A percentile compares a stretch with the other conserved stretches of the same genome.
Conservation (phyloP, 2,888 invertebrate species). For the Drosophila nigricruria region DNA sequence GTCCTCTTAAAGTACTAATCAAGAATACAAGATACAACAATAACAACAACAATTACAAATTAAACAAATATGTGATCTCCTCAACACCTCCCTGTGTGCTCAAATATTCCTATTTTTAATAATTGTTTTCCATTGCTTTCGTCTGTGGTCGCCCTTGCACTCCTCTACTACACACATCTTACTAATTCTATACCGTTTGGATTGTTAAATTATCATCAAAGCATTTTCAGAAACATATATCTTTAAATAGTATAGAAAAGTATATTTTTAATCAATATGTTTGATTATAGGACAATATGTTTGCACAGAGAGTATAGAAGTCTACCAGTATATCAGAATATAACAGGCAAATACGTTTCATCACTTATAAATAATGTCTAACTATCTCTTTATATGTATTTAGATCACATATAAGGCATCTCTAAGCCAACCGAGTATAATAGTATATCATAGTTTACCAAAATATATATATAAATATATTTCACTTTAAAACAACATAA, state of each 20-base stretch:
- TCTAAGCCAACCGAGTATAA: neutral
- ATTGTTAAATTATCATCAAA: slow-evolving; percentile 16
- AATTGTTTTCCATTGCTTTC: slow-evolving; percentile 30
- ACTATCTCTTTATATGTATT: neutral
- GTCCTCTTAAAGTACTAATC: slow-evolving; percentile 12
- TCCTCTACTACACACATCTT: slow-evolving; percentile 18
- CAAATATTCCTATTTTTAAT: slow-evolving; percentile 31
- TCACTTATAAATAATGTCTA: neutral
- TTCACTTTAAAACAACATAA: too few relatives aligned
- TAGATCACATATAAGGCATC: neutral
- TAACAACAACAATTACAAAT: neutral
- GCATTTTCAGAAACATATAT: slow-evolving; percentile 4
- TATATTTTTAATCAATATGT: neutral
- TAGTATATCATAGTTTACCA: neutral
- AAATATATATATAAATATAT: too few relatives aligned
- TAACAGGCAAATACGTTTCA: too few relatives aligned
- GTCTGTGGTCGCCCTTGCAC: slow-evolving; percentile 46
- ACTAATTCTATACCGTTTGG: slow-evolving; percentile 26
- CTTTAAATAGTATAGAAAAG: neutral
- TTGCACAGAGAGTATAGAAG: neutral
- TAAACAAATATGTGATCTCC: slow-evolving; percentile 20
- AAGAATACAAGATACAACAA: slow-evolving; percentile 2
- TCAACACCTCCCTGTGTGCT: slow-evolving; percentile 32
- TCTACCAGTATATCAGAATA: neutral
- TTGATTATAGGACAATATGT: neutral